Conservation (phyloP, 2,797 vertebrate species). For the Carcharodon carcharias region DNA sequence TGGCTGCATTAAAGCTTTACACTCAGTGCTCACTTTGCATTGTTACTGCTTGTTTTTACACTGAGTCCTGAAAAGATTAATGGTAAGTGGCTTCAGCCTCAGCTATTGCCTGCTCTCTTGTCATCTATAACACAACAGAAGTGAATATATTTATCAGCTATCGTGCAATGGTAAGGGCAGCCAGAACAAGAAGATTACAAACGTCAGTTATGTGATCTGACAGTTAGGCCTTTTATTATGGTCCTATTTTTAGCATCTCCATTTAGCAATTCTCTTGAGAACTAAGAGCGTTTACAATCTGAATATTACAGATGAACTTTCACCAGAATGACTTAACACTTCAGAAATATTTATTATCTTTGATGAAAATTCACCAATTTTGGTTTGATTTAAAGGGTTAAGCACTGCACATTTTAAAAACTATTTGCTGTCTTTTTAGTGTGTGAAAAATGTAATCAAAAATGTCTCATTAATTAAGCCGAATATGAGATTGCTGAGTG, state of each 20-base stretch:
- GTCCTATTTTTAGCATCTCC: background rate
- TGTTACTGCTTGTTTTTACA: background rate
- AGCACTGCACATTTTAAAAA: background rate
- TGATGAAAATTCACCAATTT: background rate
- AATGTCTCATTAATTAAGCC: background rate
- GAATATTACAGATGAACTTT: background rate
- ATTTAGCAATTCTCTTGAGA: background rate
- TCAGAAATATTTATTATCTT: background rate
- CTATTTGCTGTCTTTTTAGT: background rate
- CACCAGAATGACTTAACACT: background rate
- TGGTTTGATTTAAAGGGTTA: background rate
- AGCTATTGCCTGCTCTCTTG: background rate
- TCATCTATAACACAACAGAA: background rate
- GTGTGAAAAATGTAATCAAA: background rate
- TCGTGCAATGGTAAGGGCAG: background rate
- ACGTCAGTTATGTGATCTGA: background rate
- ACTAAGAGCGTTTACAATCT: background rate
- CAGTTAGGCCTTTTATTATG: background rate
- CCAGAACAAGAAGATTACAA: background rate
- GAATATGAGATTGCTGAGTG: background rate
- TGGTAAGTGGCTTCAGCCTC: background rate
- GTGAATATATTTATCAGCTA: background rate
- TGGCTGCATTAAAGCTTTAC: background rate
- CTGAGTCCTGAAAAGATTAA: background rate
- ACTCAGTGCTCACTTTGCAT: background rate